Evolutionary conservation across 2,797 vertebrate species (phyloP).

Genomic region (Sternarchorhynchus goeldii): DNA sequence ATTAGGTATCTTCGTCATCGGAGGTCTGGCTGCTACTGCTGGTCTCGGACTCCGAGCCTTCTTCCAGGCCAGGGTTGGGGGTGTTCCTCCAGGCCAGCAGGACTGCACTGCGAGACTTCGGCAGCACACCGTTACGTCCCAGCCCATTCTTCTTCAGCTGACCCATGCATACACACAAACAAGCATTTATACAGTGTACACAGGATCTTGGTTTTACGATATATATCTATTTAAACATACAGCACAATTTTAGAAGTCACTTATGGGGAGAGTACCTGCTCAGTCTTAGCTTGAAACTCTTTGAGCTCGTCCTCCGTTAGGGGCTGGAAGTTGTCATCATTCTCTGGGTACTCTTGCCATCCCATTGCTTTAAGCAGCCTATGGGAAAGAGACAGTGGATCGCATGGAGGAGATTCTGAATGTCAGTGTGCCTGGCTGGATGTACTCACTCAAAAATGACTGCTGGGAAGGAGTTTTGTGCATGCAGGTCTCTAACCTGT

Average conservation of each 20-base stretch:
- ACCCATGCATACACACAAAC: constrained; percentile 26
- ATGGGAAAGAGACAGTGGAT: neutral
- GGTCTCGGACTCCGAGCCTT: constrained; percentile 94
- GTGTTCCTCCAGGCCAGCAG: constrained; percentile 96
- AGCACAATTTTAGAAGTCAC: neutral
- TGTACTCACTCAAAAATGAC: neutral
- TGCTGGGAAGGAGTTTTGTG: neutral
- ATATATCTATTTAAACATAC: neutral
- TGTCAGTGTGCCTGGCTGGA: constrained; percentile 4
- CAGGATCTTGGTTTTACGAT: neutral
- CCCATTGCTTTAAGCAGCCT: constrained; percentile 99
- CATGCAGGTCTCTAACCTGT: constrained; percentile 78
- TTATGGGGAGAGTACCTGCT: constrained; percentile 80
- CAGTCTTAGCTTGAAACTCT: constrained; percentile 97
- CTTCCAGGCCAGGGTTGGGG: constrained; percentile 85
- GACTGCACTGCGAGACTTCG: constrained; percentile 81
- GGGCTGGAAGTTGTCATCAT: constrained; percentile 96
- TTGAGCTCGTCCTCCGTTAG: constrained; percentile 97
- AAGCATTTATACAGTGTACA: neutral
- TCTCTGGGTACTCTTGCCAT: constrained; percentile 98
- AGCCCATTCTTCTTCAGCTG: constrained; percentile 94
- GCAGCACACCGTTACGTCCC: constrained; percentile 90
- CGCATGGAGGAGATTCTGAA: neutral
- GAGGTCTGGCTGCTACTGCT: constrained; percentile 97
- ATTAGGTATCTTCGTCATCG: constrained; percentile 87